Base-by-base conservation (phyloP, 2,888 invertebrate genomes). In the Tineola bisselliella region DNA sequence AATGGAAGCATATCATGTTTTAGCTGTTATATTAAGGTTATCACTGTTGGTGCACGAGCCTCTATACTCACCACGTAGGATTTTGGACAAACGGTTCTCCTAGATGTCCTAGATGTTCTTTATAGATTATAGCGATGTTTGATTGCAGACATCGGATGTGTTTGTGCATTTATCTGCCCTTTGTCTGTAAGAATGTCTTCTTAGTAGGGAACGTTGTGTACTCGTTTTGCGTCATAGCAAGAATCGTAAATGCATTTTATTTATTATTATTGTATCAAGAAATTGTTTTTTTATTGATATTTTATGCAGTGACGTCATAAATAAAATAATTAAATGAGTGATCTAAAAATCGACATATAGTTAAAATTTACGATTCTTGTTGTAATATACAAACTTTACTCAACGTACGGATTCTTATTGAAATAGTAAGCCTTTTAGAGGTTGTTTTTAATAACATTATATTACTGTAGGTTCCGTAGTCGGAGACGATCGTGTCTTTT, bases 1-100 rank as follows among this genome's bases (percentile, higher is more conserved):
- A n/a, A 48, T 10, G n/a, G 15, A 48, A 48, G 48, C n/a, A 48
- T 48, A 48, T 48, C 48, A 48, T 48, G 17, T 48, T 48, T 48
- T 48, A 17, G 10, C 12, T 48, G 17, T 17, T 48, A 48, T 15
- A 17, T 48, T 48, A 48, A 48, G 48, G 10, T 48, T 48, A 17
- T 48, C 6, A 48, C 6, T 48, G 48, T 48, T 48, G 48, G 48
- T 48, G 48, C 48, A 48, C 48, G 48, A 48, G 17, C 48, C 48
- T 17, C 13, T 48, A 48, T 48, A 15, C 10, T 15, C 48, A 48
- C 48, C 6, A 17, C 15, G 48, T 48, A 48, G 48, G 48, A 10
- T 48, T 48, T 38, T 38, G 38, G n/a, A 38, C 48, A 48, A 15
- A 15, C 48, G 48, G 15, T 15, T 48, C 48, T 48, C 48, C n/a